Conservation (phyloP, 2,113 vertebrate species). For the Brachirus orientalis region DNA sequence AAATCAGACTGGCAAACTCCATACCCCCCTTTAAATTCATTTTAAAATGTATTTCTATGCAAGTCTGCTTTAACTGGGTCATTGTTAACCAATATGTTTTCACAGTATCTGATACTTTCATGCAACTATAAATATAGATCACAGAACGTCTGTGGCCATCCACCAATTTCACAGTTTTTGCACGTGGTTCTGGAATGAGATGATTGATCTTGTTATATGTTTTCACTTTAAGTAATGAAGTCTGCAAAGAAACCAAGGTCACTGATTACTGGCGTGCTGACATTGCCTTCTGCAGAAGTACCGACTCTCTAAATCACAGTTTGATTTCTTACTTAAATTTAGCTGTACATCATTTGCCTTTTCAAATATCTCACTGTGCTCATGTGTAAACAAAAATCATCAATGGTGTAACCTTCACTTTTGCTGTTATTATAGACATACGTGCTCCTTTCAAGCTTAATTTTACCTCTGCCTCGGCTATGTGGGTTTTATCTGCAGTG, state of each 20-base stretch:
- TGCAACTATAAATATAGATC: too few relatives aligned
- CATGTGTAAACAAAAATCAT: background rate
- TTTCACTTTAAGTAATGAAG: conserved; percentile 33
- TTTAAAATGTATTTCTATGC: too few relatives aligned
- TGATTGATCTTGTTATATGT: conserved; percentile 5
- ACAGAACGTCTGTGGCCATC: too few relatives aligned
- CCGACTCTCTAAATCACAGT: background rate
- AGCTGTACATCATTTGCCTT: background rate
- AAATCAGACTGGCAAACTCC: too few relatives aligned
- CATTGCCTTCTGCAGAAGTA: background rate
- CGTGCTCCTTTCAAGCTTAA: background rate
- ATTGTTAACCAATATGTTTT: too few relatives aligned
- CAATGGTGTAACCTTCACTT: background rate
- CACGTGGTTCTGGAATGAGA: background rate
- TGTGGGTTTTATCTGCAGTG: background rate
- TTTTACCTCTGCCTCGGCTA: too few relatives aligned
- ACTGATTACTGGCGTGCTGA: conserved; percentile 7
- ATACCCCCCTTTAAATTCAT: too few relatives aligned
- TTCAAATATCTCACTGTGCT: background rate
- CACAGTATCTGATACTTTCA: too few relatives aligned
- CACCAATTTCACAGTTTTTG: too few relatives aligned
- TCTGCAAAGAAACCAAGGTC: conserved; percentile 9
- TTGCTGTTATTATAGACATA: background rate
- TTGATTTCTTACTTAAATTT: background rate
- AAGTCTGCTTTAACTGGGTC: too few relatives aligned